phyloP scores from a whole-genome alignment of 2,113 vertebrate species.

The Indicator indicator region DNA sequence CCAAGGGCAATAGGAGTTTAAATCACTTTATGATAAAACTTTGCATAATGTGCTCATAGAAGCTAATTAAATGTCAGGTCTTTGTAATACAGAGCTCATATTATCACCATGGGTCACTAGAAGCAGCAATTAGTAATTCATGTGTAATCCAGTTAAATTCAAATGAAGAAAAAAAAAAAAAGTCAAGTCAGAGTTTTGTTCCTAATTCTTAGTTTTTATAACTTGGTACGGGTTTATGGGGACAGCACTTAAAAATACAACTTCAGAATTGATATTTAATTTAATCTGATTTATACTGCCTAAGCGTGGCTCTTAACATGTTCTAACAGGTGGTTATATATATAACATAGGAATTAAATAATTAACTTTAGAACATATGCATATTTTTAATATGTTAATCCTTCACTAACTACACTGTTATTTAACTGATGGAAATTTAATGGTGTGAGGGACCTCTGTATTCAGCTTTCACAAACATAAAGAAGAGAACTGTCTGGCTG shows the following conservation, averaged over 20 bases:
- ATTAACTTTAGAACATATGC: neutral
- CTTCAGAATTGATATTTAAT: neutral
- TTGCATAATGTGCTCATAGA: conserved; percentile 74
- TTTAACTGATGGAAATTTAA: neutral
- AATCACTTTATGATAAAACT: conserved; percentile 68
- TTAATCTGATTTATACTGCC: conserved; percentile 41
- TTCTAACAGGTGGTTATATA: conserved; percentile 18
- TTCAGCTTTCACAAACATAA: neutral
- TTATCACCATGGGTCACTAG: conserved; percentile 70
- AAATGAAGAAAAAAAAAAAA: conserved; percentile 69
- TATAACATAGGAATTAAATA: conserved; percentile 50
- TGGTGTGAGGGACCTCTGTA: neutral
- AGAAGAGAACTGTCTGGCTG: neutral
- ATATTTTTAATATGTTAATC: conserved; percentile 42
- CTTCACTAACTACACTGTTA: neutral
- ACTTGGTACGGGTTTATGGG: conserved; percentile 63
- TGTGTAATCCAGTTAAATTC: conserved; percentile 72
- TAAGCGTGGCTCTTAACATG: conserved; percentile 6
- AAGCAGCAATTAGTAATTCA: conserved; percentile 76
- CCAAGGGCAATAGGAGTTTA: conserved; percentile 47
- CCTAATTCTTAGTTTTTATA: conserved; percentile 62
- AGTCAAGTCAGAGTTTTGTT: conserved; percentile 67
- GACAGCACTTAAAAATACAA: conserved; percentile 1
- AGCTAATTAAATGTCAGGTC: conserved; percentile 77
- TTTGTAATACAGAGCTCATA: conserved; percentile 74